A percentile compares a stretch with the other conserved stretches of the same genome.
Conservation (phyloP, 2,113 vertebrate species). For the Rhinoderma darwinii region DNA sequence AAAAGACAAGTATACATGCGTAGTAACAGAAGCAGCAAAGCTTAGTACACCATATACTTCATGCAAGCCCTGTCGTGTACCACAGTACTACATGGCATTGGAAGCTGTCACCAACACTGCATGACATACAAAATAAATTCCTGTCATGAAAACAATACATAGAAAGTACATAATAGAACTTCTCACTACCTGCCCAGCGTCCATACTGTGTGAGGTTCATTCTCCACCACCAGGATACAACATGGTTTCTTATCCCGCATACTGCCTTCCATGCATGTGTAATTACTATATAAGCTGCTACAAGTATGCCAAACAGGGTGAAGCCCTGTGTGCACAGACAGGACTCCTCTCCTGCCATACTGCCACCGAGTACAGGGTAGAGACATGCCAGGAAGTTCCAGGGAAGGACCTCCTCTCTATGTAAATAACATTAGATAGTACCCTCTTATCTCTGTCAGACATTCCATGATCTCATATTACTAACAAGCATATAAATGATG, state of each 20-base stretch:
- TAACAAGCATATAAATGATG: too few species aligned
- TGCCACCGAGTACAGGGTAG: neutral
- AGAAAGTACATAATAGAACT: too few species aligned
- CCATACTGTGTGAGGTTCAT: conserved; percentile 32
- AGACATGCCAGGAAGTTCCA: neutral
- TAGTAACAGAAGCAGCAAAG: too few species aligned
- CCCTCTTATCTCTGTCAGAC: neutral
- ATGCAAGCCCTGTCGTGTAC: too few species aligned
- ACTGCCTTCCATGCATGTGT: neutral
- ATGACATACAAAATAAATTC: too few species aligned
- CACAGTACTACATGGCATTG: too few species aligned
- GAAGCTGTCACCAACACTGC: too few species aligned
- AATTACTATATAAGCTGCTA: neutral
- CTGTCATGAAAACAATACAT: neutral
- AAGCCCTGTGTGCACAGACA: neutral
- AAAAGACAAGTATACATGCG: too few species aligned
- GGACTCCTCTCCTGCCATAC: conserved; percentile 11
- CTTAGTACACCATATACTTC: too few species aligned
- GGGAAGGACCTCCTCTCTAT: neutral
- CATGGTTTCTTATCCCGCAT: neutral
- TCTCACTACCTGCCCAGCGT: conserved; percentile 47
- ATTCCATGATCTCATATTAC: neutral
- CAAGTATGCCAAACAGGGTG: conserved; percentile 13
- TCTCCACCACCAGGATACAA: conserved; percentile 4
- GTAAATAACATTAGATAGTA: neutral